These are phyloP conservation scores for Myotis brandtii DNA, from an alignment of 2,113 vertebrate species.

Conservation along the genomic window DNA sequence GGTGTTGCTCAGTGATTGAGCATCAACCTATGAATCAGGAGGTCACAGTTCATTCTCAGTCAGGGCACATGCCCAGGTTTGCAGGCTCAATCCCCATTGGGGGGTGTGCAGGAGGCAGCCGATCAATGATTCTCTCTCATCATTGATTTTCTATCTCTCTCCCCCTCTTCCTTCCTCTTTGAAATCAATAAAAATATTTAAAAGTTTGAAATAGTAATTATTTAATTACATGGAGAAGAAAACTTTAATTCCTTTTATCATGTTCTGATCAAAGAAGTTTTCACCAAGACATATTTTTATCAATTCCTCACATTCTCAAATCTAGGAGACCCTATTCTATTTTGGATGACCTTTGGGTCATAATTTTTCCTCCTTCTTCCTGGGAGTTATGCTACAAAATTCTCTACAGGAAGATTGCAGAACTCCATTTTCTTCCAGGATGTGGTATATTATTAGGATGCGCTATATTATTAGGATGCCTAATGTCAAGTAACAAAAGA, in stretches of 20 bases:
- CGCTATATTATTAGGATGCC: background rate
- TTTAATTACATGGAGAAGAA: constrained; percentile 17
- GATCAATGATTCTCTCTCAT: too few relatives aligned
- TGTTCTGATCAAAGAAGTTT: background rate
- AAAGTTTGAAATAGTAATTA: background rate
- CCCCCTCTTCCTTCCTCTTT: too few relatives aligned
- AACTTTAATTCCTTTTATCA: constrained; percentile 30
- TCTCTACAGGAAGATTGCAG: background rate
- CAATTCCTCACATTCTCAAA: background rate
- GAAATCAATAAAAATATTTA: background rate
- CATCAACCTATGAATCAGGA: too few relatives aligned
- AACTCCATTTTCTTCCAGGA: background rate
- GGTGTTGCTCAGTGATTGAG: too few relatives aligned
- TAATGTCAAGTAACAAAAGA: background rate
- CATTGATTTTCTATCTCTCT: too few relatives aligned
- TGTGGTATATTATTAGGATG: background rate
- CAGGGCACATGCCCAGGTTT: too few relatives aligned
- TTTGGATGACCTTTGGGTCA: background rate
- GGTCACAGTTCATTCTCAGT: too few relatives aligned
- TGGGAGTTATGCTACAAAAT: background rate
- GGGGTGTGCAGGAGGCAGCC: too few relatives aligned
- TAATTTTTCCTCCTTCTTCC: background rate
- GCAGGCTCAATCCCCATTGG: too few relatives aligned
- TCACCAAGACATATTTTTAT: background rate
- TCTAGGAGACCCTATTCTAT: constrained; percentile 23